Evolutionary conservation across 2,888 invertebrate genomes (phyloP), one percentile per base, ranked within the genome.

Genomic region (Pegoplata infirma): DNA sequence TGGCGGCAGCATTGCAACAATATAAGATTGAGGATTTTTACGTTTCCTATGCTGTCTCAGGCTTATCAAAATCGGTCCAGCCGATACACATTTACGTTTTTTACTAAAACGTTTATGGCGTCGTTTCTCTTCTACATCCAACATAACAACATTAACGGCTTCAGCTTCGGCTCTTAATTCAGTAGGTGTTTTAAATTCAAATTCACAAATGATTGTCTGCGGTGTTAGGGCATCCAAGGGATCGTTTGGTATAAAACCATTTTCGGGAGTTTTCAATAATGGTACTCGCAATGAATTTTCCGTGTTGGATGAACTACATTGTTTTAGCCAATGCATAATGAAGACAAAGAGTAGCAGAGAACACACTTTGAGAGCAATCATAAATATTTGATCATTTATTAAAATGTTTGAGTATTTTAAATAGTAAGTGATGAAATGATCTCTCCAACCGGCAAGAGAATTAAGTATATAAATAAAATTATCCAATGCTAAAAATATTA

Each of bases 1-100:
- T 25, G 64, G 40, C 80, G 85, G 61, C 69, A 81, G 0, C 82
- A 81, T 63, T 78, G 73, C 3, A 80, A 84, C 73, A 12, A 55
- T 19, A 16, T 40, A 51, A 5, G 56, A 28, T 25, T 55, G 56
- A 7, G 8, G 25, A 19, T 59, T 67, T 36, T 49, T 73, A 16
- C 59, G 49, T 14, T 85, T 83, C 0, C 82, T 77, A 12, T 55
- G 28, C 7, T 67, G 85, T 6, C 83, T 85, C 14, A 85, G 56
- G 3, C 85, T 84, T 28, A 88, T 83, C 46, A 89, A 83, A 21
- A 89, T 83, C 12, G 89, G 89, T 36, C 88, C 90, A 16, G 89
- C 90, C 6, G 89, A 89, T 49, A 88, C 83, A 76, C 88, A 89
- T 79, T 86, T 88, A 12, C 89, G 85, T 63, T 86, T 88, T 68